Evolutionary conservation across 2,113 vertebrate species (phyloP).

Genomic region (Bolborhynchus lineola): DNA sequence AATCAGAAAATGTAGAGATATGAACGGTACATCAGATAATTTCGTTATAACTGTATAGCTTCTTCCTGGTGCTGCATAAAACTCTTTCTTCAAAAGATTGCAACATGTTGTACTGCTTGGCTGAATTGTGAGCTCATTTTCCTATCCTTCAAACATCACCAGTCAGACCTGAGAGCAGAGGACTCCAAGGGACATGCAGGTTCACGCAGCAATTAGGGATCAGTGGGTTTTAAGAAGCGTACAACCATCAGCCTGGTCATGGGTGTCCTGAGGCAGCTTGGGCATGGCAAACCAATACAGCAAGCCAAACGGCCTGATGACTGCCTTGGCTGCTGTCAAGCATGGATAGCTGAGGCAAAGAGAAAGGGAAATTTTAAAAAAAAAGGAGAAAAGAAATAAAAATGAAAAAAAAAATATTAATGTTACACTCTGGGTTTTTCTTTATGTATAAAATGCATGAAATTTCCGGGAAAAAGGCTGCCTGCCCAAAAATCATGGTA

Average conservation of each 20-base stretch:
- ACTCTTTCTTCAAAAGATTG: neutral
- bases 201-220: neutral
- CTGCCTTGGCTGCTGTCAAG: neutral
- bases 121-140: neutral
- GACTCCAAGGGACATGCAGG: neutral
- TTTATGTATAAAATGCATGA: neutral
- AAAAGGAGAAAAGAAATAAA: neutral
- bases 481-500: neutral
- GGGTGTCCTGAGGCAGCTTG: neutral
- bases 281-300: neutral
- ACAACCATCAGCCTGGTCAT: neutral
- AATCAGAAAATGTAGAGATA: neutral
- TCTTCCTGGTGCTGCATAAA: neutral
- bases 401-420: neutral
- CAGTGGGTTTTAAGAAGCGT: neutral
- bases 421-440: neutral
- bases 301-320: neutral
- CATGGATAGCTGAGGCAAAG: neutral
- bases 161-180: neutral
- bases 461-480: neutral
- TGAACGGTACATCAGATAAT: neutral
- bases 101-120: neutral
- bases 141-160: neutral
- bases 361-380: fast-evolving
- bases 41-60: neutral